Evolutionary conservation across 1,140 invertebrate species (phyloP).

Genomic region (Trachymyrmex cornetzi): DNA sequence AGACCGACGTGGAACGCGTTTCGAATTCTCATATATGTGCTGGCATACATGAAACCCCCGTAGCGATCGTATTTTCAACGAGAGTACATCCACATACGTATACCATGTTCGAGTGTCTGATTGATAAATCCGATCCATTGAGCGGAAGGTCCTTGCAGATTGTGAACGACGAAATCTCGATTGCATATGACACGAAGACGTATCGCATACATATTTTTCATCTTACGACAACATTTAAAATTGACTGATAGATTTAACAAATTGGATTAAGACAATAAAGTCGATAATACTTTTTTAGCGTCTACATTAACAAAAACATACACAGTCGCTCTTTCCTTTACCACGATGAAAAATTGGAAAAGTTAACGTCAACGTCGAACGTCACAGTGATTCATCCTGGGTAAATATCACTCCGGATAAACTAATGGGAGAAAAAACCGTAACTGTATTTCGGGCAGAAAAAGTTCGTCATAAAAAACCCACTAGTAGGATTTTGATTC

Average conservation of each 20-base stretch:
- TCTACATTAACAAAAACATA: neutral
- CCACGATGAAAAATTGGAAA: neutral
- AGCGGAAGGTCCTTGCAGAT: neutral
- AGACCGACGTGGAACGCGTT: neutral
- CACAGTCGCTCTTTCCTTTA: neutral
- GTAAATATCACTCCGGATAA: neutral
- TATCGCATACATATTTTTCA: neutral
- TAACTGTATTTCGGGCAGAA: conserved; percentile 16
- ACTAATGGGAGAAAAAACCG: neutral
- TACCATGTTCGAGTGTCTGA: conserved; percentile 4
- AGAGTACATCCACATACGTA: conserved; percentile 1
- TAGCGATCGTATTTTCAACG: conserved; percentile 38
- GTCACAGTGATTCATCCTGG: neutral
- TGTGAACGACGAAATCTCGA: neutral
- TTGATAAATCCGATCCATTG: conserved; percentile 43
- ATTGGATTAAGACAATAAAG: neutral
- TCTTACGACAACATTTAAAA: neutral
- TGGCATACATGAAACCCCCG: neutral
- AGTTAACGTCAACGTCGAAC: conserved; percentile 18
- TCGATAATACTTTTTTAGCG: neutral
- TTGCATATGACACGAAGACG: neutral
- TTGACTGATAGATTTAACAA: neutral
- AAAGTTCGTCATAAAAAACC: neutral
- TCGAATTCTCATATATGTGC: neutral
- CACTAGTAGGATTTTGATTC: conserved; percentile 9